A percentile compares a stretch with the other conserved stretches of the same genome.
Evolutionary conservation across 2,888 invertebrate genomes (phyloP).

Genomic region (Drosophila paucipuncta): DNA sequence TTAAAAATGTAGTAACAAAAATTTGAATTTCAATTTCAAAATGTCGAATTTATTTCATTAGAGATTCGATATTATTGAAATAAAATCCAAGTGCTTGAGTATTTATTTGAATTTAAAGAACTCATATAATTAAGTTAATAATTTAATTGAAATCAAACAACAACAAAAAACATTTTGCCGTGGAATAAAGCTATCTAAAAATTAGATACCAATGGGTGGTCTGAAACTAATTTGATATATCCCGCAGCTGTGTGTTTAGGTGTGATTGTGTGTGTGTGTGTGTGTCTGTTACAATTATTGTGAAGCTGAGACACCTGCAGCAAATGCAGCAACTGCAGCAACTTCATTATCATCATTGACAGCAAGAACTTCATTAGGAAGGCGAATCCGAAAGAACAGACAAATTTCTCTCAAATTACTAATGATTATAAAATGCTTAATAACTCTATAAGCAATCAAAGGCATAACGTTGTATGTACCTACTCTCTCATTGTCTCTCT

Average conservation of each 20-base stretch:
- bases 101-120: background rate
- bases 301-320: slow-evolving; percentile 4
- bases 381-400: slow-evolving; percentile 6
- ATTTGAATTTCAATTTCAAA: background rate
- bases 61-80: background rate
- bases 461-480: slow-evolving; percentile 26
- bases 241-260: background rate
- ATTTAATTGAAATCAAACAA: background rate
- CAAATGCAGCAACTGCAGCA: slow-evolving; percentile 1
- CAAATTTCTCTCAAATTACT: slow-evolving; percentile 61
- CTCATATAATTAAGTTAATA: background rate
- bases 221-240: slow-evolving; percentile 4
- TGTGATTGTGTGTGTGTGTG: slow-evolving; percentile 4
- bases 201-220: slow-evolving; percentile 5
- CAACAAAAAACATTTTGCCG: background rate
- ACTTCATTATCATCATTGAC: slow-evolving; percentile 6
- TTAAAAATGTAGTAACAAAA: background rate
- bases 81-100: background rate
- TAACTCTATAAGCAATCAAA: slow-evolving; percentile 74
- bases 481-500: background rate
- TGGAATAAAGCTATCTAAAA: slow-evolving; percentile 6
- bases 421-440: slow-evolving; percentile 63
- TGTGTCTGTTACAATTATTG: slow-evolving; percentile 10
- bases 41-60: background rate
- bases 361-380: background rate